Conservation (phyloP, 2,113 vertebrate species). For the Pagrus major region DNA sequence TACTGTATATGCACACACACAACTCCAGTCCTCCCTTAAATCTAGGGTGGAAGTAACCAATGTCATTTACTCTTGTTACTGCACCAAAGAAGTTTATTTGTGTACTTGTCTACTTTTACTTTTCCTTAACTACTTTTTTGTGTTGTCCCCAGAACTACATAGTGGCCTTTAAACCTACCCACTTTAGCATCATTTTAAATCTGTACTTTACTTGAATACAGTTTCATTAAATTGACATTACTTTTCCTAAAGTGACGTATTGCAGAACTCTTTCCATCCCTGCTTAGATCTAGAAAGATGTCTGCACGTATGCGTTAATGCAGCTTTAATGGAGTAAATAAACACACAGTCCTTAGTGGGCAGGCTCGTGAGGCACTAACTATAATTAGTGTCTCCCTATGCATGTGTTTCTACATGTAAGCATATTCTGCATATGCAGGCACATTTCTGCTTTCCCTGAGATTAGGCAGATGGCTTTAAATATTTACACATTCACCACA, state of each 20-base stretch:
- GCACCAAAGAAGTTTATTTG: too few species aligned
- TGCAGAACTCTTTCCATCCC: background rate
- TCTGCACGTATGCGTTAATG: slow-evolving; percentile 18
- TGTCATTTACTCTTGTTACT: too few species aligned
- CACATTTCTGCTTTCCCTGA: slow-evolving; percentile 36
- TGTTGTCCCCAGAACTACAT: too few species aligned
- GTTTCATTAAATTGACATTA: too few species aligned
- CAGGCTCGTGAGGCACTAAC: background rate
- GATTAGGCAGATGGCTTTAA: slow-evolving; percentile 43
- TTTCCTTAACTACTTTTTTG: too few species aligned
- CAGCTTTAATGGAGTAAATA: slow-evolving; percentile 42
- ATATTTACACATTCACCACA: slow-evolving; percentile 46
- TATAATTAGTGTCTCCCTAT: slow-evolving; percentile 22
- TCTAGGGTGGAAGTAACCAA: background rate
- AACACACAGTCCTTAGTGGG: slow-evolving; percentile 8
- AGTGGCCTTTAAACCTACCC: too few species aligned
- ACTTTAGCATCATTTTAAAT: too few species aligned
- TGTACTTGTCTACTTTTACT: too few species aligned
- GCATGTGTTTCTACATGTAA: slow-evolving; percentile 24
- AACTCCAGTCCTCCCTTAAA: slow-evolving; percentile 12
- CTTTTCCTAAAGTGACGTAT: too few species aligned
- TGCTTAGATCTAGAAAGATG: background rate
- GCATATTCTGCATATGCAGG: slow-evolving; percentile 37
- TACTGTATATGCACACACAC: too few species aligned
- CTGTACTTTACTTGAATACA: too few species aligned